Base-by-base conservation (phyloP, 1,140 invertebrate species). In the Melipona quadrifasciata region DNA sequence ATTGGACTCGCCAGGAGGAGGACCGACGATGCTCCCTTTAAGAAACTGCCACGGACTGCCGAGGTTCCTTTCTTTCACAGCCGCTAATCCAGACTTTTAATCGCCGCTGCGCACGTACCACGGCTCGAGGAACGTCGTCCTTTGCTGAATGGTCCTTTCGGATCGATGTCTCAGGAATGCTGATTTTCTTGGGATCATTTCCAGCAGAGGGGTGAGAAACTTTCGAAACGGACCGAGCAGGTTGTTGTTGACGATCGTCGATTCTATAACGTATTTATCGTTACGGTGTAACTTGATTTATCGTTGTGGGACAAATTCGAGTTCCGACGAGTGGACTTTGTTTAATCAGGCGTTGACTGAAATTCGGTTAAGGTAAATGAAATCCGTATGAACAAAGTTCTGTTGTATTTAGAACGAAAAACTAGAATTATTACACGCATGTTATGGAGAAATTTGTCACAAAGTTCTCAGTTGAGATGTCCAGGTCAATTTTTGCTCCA, bases 1-100 rank as follows among this genome's bases (percentile, higher is more conserved):
- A 95, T 95, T 95, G 93, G 92, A 93, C 93, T 94, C 91, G 86
- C 87, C 90, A 86, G 90, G 89, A 86, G 90, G 89, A 90, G 90
- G 87, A 91, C 89, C 89, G 90, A 76, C 90, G 90, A 88, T 91
- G 88, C 90, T 90, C 89, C 91, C 90, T 93, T 92, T 90, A 90
- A 92, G 91, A 92, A 90, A 70, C 71, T 80, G 55, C 51, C 73
- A 81, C 39, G 39, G 58, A 80, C 68, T 67, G 84, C 80, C 51
- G 73, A 75, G 67, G 27, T 64, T 64, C 71, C 51, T 67, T 85
- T 90, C 87, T 87, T 91, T 92, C 88, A 89, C 92, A 88, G 83
- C 90, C 89, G 91, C 91, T 92, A 92, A 93, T 91, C 90, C 91
- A 86, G 86, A 90, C 88, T 82, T 89, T 88, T 82, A 90, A 72